A percentile compares a stretch with the other conserved stretches of the same genome.
Evolutionary conservation across 2,113 vertebrate genomes (phyloP).

Genomic region (Etia nguti): DNA sequence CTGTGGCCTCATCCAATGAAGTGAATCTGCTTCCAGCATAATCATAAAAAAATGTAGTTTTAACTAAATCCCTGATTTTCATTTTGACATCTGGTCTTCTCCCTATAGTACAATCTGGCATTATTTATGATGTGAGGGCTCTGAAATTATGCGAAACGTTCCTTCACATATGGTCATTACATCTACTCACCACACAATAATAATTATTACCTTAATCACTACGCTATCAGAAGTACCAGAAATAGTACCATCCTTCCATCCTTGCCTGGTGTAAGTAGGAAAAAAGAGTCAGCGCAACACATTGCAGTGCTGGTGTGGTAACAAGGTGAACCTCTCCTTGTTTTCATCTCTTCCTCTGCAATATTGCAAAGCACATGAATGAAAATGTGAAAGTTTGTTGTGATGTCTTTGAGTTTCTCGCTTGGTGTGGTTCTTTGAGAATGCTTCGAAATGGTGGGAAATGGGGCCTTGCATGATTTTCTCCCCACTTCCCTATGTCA

Average conservation of each 20-base stretch:
- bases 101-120: background rate
- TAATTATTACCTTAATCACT: background rate
- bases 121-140: background rate
- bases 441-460: background rate
- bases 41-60: background rate
- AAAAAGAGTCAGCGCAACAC: background rate
- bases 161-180: background rate
- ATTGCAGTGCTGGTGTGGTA: background rate
- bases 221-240: background rate
- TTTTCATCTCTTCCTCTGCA: background rate
- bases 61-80: background rate
- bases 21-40: background rate
- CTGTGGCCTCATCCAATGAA: background rate
- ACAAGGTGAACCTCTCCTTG: background rate
- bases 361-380: background rate
- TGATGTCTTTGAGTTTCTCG: background rate
- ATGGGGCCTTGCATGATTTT: background rate
- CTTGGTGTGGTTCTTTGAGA: background rate
- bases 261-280: background rate
- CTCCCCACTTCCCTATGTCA: background rate
- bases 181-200: background rate
- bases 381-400: conserved; percentile 15
- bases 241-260: background rate
- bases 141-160: background rate
- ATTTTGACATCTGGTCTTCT: background rate